Evolutionary conservation across 2,888 invertebrate genomes (phyloP), one percentile per base, ranked within the genome.

Genomic region (Neoascia interrupta): DNA sequence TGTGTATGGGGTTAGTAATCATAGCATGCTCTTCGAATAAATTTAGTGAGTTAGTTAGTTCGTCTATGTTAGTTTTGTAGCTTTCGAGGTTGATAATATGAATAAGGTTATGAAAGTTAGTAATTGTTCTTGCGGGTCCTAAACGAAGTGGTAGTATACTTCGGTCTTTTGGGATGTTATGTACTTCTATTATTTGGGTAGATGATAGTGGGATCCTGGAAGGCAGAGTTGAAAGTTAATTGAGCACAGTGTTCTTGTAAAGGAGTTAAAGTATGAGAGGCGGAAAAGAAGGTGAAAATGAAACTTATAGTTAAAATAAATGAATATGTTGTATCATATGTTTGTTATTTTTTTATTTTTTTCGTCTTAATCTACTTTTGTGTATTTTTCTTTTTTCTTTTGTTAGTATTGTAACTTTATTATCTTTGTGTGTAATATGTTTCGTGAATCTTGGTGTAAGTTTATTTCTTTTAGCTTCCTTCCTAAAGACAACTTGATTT

Each of bases 391-490:
- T 39, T 16, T n/a, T 39, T 39, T 13, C 37, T 39, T 39, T 39
- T 39, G 37, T 39, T 1, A 39, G 13, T 39, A 39, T 39, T 0
- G 37, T 39, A 2, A 39, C n/a, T 64, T 58, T 64, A 1, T 51
- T 61, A n/a, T 80, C 39, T 28, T 13, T 41, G 36, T 58, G 11
- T 8, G 75, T 53, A 19, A 18, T 60, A 16, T 81, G 81, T 60
- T 74, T 79, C 1, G 45, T 54, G 16, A 63, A 72, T 18, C 72
- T 39, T 4, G 72, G 47, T 5, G 72, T 56, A 37, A 73, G 8
- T 8, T 66, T 75, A 36, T 81, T 76, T 16, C 69, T 18, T 36
- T 56, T 70, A 15, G 39, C 51, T 21, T 76, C 69, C 13, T 76
- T 64, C 26, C 75, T 66, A 41, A 60, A 66, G 16, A 76, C 47